These are phyloP conservation scores for Athene cunicularia DNA, from an alignment of 2,113 vertebrate genomes.

Conservation along the genomic window DNA sequence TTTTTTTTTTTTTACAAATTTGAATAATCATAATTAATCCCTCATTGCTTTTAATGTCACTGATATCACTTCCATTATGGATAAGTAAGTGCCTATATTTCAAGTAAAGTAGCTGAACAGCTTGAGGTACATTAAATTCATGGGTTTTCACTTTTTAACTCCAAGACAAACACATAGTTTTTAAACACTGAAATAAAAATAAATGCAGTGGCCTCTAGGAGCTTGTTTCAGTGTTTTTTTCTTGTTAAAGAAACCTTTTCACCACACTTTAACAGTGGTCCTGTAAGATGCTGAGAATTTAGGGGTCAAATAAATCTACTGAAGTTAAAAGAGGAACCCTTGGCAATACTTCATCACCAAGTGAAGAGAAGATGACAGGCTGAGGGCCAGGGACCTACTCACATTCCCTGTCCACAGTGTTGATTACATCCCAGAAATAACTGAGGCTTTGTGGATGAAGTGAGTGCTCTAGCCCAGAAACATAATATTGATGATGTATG, in stretches of 20 bases:
- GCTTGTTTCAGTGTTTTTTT: not conserved
- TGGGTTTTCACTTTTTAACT: not conserved
- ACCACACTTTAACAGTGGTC: fast-evolving
- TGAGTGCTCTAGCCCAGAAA: not conserved
- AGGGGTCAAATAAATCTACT: not conserved
- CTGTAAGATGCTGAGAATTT: not conserved
- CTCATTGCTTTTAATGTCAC: not conserved
- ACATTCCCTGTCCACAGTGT: not conserved
- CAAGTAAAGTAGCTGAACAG: not conserved
- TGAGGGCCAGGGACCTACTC: not conserved
- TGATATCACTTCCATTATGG: not conserved
- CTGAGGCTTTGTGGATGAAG: not conserved
- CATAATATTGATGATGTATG: fast-evolving
- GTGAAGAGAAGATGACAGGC: not conserved
- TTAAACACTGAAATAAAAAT: not conserved
- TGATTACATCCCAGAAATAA: not conserved
- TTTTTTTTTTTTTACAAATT: not conserved
- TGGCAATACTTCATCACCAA: too few relatives aligned
- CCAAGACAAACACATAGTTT: not conserved
- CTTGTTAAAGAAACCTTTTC: not conserved
- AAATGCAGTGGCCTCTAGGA: not conserved
- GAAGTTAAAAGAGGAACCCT: not conserved
- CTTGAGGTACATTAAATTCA: not conserved
- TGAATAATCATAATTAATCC: not conserved
- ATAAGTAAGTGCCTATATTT: not conserved